Percentiles rank a stretch among this genome's conserved stretches.
phyloP scores from a whole-genome alignment of 1,140 invertebrate genomes.

The Hypsibius dujardini region DNA sequence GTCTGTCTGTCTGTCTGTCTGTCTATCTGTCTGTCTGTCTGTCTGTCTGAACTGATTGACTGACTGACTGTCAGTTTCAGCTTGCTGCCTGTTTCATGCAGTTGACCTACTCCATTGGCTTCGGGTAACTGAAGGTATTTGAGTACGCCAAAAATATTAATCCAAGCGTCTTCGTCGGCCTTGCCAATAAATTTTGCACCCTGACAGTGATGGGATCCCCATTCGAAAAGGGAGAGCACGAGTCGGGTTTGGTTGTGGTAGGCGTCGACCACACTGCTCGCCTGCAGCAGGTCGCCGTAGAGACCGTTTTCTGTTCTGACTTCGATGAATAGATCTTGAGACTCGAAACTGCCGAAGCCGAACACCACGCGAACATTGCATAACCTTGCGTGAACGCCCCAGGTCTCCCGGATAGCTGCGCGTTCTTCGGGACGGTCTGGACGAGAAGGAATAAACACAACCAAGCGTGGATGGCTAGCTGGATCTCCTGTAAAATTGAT shows the following conservation, averaged over 20 bases:
- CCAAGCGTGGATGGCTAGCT: too few relatives aligned
- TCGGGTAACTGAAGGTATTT: not conserved
- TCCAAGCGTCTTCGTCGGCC: constrained; percentile 3
- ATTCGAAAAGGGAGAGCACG: not conserved
- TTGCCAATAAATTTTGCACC: not conserved
- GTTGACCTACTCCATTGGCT: not conserved
- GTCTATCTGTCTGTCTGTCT: not conserved
- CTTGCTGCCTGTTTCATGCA: not conserved
- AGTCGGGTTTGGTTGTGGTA: not conserved
- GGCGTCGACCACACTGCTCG: not conserved
- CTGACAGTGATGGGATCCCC: not conserved
- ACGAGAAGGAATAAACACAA: not conserved
- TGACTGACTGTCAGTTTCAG: not conserved
- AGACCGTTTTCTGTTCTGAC: not conserved
- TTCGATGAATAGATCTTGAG: not conserved
- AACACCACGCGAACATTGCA: not conserved
- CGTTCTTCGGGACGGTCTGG: not conserved
- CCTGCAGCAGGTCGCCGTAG: not conserved
- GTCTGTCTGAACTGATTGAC: not conserved
- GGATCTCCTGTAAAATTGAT: too few relatives aligned
- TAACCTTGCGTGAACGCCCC: not conserved
- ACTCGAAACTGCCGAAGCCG: not conserved
- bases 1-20: not conserved
- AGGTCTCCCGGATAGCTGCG: not conserved
- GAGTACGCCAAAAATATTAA: constrained; percentile 6